Evolutionary conservation across 2,888 invertebrate species (phyloP).

Genomic region (Leptinotarsa peninsularis): DNA sequence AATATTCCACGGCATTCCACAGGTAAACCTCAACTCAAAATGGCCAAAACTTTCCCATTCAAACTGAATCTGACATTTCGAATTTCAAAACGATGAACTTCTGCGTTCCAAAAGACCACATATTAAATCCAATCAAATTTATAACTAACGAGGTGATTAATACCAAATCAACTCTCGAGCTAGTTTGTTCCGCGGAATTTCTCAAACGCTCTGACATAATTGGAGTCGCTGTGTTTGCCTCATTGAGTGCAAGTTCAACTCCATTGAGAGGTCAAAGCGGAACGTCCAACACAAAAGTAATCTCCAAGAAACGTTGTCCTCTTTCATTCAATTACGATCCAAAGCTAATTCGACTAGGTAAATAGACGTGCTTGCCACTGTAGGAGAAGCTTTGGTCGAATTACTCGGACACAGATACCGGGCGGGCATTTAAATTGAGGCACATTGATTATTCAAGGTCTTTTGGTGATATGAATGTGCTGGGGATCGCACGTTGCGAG

Average conservation of each 20-base stretch:
- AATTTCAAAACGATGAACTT: neutral
- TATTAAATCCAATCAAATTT: neutral
- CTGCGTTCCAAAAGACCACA: neutral
- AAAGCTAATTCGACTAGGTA: constrained; percentile 34
- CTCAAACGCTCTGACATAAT: constrained; percentile 23
- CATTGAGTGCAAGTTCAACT: constrained; percentile 55
- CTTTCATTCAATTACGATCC: constrained; percentile 37
- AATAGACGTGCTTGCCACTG: neutral
- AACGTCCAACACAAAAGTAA: constrained; percentile 30
- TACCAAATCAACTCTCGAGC: neutral
- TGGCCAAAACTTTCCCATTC: neutral
- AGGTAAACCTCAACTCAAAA: too few relatives aligned
- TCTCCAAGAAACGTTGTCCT: constrained; percentile 33
- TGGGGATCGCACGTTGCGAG: too few relatives aligned
- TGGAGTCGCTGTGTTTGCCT: constrained; percentile 30
- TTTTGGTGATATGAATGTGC: too few relatives aligned
- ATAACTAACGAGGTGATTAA: neutral
- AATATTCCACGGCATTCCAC: too few relatives aligned
- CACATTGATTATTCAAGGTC: too few relatives aligned
- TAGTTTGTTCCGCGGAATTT: neutral
- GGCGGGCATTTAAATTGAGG: too few relatives aligned
- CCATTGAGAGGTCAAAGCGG: constrained; percentile 48
- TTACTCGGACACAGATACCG: too few relatives aligned
- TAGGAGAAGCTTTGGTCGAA: too few relatives aligned
- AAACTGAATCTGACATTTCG: neutral